Conservation (phyloP, 2,797 vertebrate species). For the Chaetodon trifasciatus region DNA sequence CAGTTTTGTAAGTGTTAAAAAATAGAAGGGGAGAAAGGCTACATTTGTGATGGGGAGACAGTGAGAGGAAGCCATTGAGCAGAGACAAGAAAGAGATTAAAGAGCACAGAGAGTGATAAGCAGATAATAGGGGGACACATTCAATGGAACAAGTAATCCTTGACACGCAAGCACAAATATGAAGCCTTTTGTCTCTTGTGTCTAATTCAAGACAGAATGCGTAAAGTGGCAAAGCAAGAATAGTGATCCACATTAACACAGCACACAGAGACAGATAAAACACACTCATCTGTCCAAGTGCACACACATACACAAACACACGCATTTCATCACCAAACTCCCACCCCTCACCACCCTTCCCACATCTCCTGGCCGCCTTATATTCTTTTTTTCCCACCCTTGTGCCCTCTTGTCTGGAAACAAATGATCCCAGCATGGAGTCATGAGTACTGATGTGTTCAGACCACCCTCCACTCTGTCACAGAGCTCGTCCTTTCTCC, state of each 20-base stretch:
- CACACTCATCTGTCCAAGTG: slow-evolving; percentile 72
- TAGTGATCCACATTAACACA: slow-evolving; percentile 83
- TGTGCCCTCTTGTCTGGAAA: slow-evolving; percentile 87
- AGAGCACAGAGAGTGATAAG: slow-evolving; percentile 92
- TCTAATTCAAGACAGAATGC: slow-evolving; percentile 87
- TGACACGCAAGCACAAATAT: slow-evolving; percentile 91
- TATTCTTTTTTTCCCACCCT: slow-evolving; percentile 83
- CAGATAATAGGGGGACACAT: slow-evolving; percentile 90
- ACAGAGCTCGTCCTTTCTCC: slow-evolving; percentile 75
- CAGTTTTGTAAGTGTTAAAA: slow-evolving; percentile 93
- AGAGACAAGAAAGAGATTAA: slow-evolving; percentile 94
- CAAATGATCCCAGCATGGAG: slow-evolving; percentile 87
- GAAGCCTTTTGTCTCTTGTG: slow-evolving; percentile 90
- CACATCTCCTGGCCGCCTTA: slow-evolving; percentile 70
- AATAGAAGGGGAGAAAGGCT: slow-evolving; percentile 86
- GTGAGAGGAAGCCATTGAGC: slow-evolving; percentile 91
- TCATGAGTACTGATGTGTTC: slow-evolving; percentile 83
- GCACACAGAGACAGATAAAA: slow-evolving; percentile 81
- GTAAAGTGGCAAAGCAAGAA: slow-evolving; percentile 84
- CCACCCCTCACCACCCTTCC: slow-evolving; percentile 60
- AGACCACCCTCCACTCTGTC: slow-evolving; percentile 85
- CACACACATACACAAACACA: slow-evolving; percentile 55
- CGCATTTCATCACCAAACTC: slow-evolving; percentile 51
- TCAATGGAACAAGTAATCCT: slow-evolving; percentile 93
- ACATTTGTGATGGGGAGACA: slow-evolving; percentile 87